These are phyloP conservation scores for Capra hircus DNA, from an alignment of 2,113 vertebrate species.

Conservation along the genomic window DNA sequence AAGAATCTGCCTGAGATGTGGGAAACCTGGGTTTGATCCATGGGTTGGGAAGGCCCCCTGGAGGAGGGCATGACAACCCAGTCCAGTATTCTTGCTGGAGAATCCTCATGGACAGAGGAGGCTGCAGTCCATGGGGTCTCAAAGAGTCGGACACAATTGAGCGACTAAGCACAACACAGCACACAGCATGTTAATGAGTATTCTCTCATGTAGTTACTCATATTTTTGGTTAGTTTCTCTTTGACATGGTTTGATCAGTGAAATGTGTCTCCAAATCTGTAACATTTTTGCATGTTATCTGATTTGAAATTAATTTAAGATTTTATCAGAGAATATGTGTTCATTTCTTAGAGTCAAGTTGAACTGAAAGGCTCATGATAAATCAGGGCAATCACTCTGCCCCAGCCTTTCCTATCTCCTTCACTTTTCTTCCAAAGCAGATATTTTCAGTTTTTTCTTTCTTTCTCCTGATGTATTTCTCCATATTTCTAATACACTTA, in stretches of 20 bases:
- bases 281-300: background rate
- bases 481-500: background rate
- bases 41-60: background rate
- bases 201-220: background rate
- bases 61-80: background rate
- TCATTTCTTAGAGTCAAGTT: background rate
- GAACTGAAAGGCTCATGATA: background rate
- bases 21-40: background rate
- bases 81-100: background rate
- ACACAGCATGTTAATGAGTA: background rate
- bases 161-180: background rate
- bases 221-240: background rate
- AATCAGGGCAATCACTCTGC: background rate
- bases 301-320: background rate
- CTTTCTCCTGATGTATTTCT: background rate
- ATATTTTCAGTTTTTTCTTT: background rate
- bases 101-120: background rate
- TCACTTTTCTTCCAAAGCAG: background rate
- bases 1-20: background rate
- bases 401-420: background rate
- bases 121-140: background rate
- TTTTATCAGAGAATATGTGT: background rate
- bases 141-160: background rate
- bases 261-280: slow-evolving; percentile 5
- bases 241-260: background rate